Evolutionary conservation across 2,888 invertebrate genomes (phyloP).

Genomic region (Endomychus coccineus): DNA sequence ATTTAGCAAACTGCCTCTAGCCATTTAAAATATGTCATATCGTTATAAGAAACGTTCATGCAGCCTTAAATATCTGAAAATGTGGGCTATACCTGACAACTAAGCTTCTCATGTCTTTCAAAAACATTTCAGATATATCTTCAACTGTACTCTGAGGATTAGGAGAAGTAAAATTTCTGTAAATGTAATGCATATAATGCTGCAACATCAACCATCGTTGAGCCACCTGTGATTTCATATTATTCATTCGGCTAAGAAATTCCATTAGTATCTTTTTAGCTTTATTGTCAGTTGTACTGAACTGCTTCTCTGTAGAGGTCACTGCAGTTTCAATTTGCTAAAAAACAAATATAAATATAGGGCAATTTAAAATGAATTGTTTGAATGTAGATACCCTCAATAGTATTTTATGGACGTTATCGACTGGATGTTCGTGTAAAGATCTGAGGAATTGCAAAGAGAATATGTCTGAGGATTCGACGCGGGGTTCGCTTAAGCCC

Average conservation of each 20-base stretch:
- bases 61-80: no score
- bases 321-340: constrained; percentile 3
- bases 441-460: constrained; percentile 31
- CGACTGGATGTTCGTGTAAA: constrained; percentile 31
- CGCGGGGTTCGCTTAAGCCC: constrained; percentile 26
- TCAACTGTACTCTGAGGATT: constrained; percentile 33
- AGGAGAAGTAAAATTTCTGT: constrained; percentile 35
- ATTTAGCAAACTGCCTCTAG: no score
- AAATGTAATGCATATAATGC: constrained; percentile 38
- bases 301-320: background rate
- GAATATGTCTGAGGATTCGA: constrained; percentile 28
- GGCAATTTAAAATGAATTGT: background rate
- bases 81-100: constrained; percentile 28
- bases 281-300: constrained; percentile 1
- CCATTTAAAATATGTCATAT: no score
- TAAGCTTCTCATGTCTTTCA: constrained; percentile 34
- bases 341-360: background rate
- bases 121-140: constrained; percentile 30
- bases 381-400: constrained; percentile 20
- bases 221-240: constrained; percentile 28
- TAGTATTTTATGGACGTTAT: constrained; percentile 28
- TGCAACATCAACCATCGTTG: constrained; percentile 36
- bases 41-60: no score
- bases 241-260: constrained; percentile 30
- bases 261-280: constrained; percentile 28